Evolutionary conservation across 2,888 invertebrate genomes (phyloP).

Genomic region (Clepsis dumicolana): DNA sequence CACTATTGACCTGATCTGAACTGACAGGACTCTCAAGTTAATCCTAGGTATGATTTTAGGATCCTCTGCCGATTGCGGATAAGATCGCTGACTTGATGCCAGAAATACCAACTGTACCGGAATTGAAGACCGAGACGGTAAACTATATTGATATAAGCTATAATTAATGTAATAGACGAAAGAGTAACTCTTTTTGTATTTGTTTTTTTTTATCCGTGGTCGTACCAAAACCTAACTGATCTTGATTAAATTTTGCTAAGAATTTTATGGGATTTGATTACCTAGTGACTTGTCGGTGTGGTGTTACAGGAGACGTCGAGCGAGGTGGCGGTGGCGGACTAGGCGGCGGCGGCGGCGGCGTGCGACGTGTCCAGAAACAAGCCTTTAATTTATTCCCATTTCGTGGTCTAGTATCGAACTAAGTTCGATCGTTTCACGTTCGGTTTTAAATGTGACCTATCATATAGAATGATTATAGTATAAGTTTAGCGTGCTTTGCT

Average conservation of each 20-base stretch:
- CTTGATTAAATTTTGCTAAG: too few species aligned
- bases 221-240: neutral
- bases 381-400: constrained; percentile 82
- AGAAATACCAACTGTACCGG: constrained; percentile 76
- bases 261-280: neutral
- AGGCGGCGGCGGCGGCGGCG: constrained; percentile 52
- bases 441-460: constrained; percentile 75
- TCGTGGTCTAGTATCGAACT: constrained; percentile 78
- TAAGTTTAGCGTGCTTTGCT: constrained; percentile 86
- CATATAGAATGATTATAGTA: constrained; percentile 80
- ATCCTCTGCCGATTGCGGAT: constrained; percentile 66
- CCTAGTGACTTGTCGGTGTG: neutral
- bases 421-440: constrained; percentile 79
- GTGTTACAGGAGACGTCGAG: constrained; percentile 67
- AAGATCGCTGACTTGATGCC: constrained; percentile 79
- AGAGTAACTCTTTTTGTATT: too few species aligned
- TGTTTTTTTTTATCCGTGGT: too few species aligned
- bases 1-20: neutral
- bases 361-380: constrained; percentile 66
- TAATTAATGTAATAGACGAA: neutral
- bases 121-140: constrained; percentile 77
- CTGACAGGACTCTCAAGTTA: neutral
- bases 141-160: constrained; percentile 29
- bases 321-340: constrained; percentile 72
- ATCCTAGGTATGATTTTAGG: constrained; percentile 62